Base-by-base conservation (phyloP, 2,113 vertebrate genomes). In the Oceanites oceanicus region DNA sequence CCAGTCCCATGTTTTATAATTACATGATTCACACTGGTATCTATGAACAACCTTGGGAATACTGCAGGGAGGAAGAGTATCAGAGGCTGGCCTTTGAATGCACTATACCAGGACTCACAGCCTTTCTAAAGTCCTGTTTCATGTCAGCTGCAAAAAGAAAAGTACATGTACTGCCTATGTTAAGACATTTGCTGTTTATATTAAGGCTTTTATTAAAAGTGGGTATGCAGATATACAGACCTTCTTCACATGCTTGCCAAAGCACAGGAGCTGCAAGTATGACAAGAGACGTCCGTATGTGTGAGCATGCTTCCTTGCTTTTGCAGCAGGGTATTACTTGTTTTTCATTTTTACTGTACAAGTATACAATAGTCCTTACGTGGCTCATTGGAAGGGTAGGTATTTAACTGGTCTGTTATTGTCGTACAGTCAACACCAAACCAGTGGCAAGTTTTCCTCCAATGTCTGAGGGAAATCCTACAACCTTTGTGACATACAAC, bases 201-300 rank as follows among this genome's bases (percentile, higher is more conserved):
- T 55, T 53, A 67, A 88, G 62, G 27, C n/a, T 92, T 67, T 91
- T 49, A 71, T 34, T 56, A 78, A 32, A 79, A 86, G 38, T 67
- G 20, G 32, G 19, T 75, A 47, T 42, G 12, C 40, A 94, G 44
- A 76, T 29, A 26, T 5, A 76, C 27, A 79, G 59, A 68, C 22
- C 29, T 36, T 50, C 50, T 83, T 45, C 30, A 34, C 15, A 29
- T 40, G 20, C 13, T 67, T 85, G 78, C 50, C 78, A 85, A 71
- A 65, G 73, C 40, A 77, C 38, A 56, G 32, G 22, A 65, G 32
- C 27, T 68, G 7, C 42, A 75, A 30, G 19, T 53, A 86, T 13
- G 45, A 73, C 0, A 0, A 66, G 25, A 62, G 30, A 58, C 0
- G 7, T n/a, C 34, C 2, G 1, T 42, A 55, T 45, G 25, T 90